A percentile compares a stretch with the other conserved stretches of the same genome.
These are phyloP conservation scores for Pogoniulus pusillus DNA, from an alignment of 2,797 vertebrate species.

Conservation along the genomic window DNA sequence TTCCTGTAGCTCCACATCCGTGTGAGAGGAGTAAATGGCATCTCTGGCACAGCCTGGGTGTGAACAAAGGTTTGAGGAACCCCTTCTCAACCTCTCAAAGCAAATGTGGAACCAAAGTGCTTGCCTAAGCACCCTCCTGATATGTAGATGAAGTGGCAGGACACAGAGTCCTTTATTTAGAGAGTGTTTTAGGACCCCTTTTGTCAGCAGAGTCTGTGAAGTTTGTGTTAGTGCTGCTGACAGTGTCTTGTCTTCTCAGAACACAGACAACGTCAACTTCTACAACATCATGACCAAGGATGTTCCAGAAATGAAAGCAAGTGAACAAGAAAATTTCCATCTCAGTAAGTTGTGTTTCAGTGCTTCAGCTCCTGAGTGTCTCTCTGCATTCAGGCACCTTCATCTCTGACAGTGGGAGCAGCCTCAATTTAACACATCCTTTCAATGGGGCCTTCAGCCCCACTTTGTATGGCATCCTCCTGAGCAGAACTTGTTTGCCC, in stretches of 20 bases:
- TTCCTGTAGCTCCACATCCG: not conserved
- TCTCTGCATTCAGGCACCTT: not conserved
- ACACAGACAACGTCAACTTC: constrained; percentile 95
- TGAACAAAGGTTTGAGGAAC: not conserved
- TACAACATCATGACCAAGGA: constrained; percentile 92
- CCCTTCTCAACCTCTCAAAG: not conserved
- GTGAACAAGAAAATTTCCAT: constrained; percentile 43
- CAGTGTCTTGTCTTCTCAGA: constrained; percentile 77
- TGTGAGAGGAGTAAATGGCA: not conserved
- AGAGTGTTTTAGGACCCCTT: not conserved
- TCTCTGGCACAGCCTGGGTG: not conserved
- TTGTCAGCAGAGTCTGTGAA: not conserved
- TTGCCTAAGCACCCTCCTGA: not conserved
- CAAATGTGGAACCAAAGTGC: not conserved
- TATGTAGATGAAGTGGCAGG: not conserved
- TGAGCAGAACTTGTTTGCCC: not conserved
- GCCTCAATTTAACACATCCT: not conserved
- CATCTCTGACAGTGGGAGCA: not conserved
- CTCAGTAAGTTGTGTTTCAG: constrained; percentile 79
- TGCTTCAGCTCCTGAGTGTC: not conserved
- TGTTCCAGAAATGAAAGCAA: constrained; percentile 7
- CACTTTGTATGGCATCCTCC: not conserved
- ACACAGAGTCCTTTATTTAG: not conserved
- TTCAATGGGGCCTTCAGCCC: not conserved
- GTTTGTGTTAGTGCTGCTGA: not conserved